Conservation (phyloP, 2,113 vertebrate species). For the Clinocottus analis region DNA sequence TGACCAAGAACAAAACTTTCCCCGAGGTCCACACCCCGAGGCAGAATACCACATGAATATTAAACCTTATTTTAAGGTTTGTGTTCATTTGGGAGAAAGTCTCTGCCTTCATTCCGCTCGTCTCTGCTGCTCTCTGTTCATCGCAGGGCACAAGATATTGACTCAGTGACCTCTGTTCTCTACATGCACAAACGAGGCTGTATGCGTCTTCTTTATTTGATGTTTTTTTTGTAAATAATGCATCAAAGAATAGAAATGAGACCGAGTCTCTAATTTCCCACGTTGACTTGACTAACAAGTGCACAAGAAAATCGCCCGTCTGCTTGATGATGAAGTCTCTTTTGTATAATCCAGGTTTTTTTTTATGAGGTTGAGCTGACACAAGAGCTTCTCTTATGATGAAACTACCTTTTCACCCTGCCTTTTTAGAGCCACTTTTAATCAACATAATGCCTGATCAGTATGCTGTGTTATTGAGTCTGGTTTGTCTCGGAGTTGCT, state of each 20-base stretch:
- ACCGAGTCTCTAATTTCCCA: conserved; percentile 9
- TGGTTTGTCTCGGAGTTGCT: conserved; percentile 6
- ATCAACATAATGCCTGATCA: conserved; percentile 39
- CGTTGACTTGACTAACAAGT: conserved; percentile 42
- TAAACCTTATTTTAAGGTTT: conserved; percentile 28
- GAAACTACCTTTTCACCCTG: conserved; percentile 41
- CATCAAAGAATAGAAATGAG: conserved; percentile 22
- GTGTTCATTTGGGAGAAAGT: conserved; percentile 1
- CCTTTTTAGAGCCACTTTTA: conserved; percentile 29
- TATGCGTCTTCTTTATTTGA: background rate
- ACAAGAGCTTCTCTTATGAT: conserved; percentile 41
- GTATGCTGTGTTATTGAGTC: conserved; percentile 13
- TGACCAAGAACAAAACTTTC: background rate
- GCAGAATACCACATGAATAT: conserved; percentile 25
- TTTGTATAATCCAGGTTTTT: conserved; percentile 35
- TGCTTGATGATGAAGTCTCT: conserved; percentile 45
- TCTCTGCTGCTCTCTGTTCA: conserved; percentile 15
- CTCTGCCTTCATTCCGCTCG: background rate
- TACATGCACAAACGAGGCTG: background rate
- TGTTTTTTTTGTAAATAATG: conserved; percentile 29
- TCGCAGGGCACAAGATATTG: background rate
- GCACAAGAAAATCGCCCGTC: conserved; percentile 40
- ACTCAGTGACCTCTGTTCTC: conserved; percentile 31
- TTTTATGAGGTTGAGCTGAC: conserved; percentile 43
- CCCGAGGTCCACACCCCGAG: background rate